phyloP scores from a whole-genome alignment of 2,888 invertebrate genomes.

The Eupithecia dodoneata region DNA sequence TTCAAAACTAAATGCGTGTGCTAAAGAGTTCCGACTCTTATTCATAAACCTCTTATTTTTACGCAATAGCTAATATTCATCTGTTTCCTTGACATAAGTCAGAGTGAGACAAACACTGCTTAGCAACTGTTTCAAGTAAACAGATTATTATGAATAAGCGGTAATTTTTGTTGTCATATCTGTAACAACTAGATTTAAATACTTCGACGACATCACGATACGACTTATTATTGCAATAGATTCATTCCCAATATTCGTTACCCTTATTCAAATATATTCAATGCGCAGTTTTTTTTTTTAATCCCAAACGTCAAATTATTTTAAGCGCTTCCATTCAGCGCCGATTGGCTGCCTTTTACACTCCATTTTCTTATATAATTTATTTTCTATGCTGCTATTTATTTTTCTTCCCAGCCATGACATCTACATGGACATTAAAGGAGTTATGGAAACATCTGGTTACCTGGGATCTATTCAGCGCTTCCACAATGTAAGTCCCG shows the following conservation, averaged over 20 bases:
- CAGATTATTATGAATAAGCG: background rate
- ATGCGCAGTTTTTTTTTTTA: background rate
- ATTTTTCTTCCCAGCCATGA: background rate
- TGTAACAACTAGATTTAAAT: background rate
- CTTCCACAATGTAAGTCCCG: background rate
- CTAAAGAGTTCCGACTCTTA: background rate
- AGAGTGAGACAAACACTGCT: background rate
- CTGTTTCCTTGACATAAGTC: background rate
- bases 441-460: background rate
- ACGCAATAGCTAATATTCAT: background rate
- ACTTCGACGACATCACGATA: background rate
- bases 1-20: background rate
- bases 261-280: background rate
- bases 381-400: background rate
- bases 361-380: background rate
- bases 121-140: background rate
- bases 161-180: background rate
- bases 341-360: background rate
- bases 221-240: slow-evolving; percentile 2
- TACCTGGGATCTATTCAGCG: background rate
- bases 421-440: background rate
- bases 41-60: background rate
- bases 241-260: background rate
- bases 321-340: background rate
- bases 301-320: background rate